A percentile compares a stretch with the other conserved stretches of the same genome.
These are phyloP conservation scores for Osmoderma eremita DNA, from an alignment of 2,888 invertebrate genomes.

Conservation along the genomic window DNA sequence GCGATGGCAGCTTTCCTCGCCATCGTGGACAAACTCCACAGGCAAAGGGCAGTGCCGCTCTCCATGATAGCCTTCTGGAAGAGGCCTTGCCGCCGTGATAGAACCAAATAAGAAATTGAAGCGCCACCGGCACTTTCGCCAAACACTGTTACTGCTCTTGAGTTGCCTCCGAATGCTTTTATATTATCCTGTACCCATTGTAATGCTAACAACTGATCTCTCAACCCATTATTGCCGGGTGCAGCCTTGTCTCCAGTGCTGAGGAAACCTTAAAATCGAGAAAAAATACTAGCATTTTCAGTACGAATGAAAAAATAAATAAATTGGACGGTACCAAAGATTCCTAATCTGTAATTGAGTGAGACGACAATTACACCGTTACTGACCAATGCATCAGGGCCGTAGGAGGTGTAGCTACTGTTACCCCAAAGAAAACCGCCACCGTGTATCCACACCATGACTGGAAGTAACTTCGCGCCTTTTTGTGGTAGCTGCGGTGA, in stretches of 20 bases:
- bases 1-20: slow-evolving; percentile 44
- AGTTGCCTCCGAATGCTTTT: slow-evolving; percentile 39
- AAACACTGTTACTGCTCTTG: slow-evolving; percentile 38
- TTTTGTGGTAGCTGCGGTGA: too few relatives aligned
- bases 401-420: slow-evolving; percentile 58
- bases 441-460: slow-evolving; percentile 38
- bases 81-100: slow-evolving; percentile 21
- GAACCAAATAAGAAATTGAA: slow-evolving; percentile 34
- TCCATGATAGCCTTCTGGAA: slow-evolving; percentile 36
- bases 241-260: slow-evolving; percentile 36
- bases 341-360: slow-evolving; percentile 35
- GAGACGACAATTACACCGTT: slow-evolving; percentile 35
- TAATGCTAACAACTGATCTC: slow-evolving; percentile 38
- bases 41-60: slow-evolving; percentile 37
- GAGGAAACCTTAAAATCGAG: slow-evolving; percentile 29
- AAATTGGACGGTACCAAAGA: slow-evolving; percentile 27
- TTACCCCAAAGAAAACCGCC: slow-evolving; percentile 29
- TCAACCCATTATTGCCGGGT: slow-evolving; percentile 38
- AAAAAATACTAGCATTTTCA: not conserved
- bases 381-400: slow-evolving; percentile 49
- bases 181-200: slow-evolving; percentile 40
- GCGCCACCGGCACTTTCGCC: slow-evolving; percentile 40
- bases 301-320: not conserved
- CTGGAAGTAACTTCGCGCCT: not conserved
- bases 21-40: slow-evolving; percentile 41